Conservation (phyloP, 2,888 invertebrate species). For the Cacoxenus indagator region DNA sequence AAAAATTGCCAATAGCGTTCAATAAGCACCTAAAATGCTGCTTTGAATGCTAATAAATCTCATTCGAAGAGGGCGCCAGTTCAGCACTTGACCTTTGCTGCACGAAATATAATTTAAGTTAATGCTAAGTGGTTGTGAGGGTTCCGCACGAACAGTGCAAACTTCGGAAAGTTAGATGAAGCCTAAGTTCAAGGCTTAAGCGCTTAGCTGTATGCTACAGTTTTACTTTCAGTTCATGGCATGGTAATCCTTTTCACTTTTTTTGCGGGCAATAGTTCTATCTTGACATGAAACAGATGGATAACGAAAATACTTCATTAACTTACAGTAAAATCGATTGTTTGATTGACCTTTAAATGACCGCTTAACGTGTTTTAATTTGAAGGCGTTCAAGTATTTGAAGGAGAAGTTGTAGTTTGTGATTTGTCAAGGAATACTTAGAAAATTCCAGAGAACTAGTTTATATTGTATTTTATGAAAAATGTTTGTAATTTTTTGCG, state of each 20-base stretch:
- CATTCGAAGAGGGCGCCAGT: constrained; percentile 45
- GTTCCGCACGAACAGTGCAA: constrained; percentile 8
- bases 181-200: constrained; percentile 31
- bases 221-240: too few relatives aligned
- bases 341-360: too few relatives aligned
- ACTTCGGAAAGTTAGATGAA: constrained; percentile 25
- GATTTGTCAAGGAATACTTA: too few relatives aligned
- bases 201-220: constrained; percentile 27
- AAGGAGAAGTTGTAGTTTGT: too few relatives aligned
- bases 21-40: constrained; percentile 55
- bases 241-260: too few relatives aligned
- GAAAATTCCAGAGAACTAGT: too few relatives aligned
- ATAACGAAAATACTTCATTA: too few relatives aligned
- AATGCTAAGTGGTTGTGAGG: neutral
- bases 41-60: constrained; percentile 68
- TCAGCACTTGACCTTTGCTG: constrained; percentile 49
- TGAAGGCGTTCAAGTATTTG: too few relatives aligned
- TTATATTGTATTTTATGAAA: constrained; percentile 5
- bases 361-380: too few relatives aligned
- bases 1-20: constrained; percentile 56
- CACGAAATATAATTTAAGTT: constrained; percentile 47
- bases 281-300: too few relatives aligned
- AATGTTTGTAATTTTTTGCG: constrained; percentile 12
- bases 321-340: too few relatives aligned
- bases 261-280: too few relatives aligned